A percentile compares a stretch with the other conserved stretches of the same genome.
These are phyloP conservation scores for Xestia ashworthii DNA, from an alignment of 2,888 invertebrate species.

Conservation along the genomic window DNA sequence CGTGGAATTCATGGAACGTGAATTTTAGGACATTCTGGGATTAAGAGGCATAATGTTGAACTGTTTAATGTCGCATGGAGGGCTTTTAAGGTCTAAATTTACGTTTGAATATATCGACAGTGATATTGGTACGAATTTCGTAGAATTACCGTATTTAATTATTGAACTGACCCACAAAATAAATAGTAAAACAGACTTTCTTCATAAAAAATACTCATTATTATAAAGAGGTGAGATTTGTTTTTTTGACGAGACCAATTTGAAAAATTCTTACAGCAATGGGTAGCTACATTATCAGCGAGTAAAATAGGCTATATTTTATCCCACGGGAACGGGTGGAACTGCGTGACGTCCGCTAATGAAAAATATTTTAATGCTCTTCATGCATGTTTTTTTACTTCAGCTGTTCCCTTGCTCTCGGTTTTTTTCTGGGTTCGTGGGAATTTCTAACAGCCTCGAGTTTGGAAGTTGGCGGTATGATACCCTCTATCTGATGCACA, in stretches of 20 bases:
- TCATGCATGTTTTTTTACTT: background rate
- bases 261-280: too few relatives aligned
- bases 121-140: conserved; percentile 9
- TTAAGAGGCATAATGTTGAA: conserved; percentile 59
- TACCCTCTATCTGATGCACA: too few relatives aligned
- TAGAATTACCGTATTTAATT: conserved; percentile 1
- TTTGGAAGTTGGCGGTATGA: too few relatives aligned
- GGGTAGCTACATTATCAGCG: too few relatives aligned
- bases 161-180: background rate
- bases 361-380: background rate
- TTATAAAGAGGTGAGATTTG: too few relatives aligned
- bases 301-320: too few relatives aligned
- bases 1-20: conserved; percentile 62
- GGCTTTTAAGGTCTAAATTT: conserved; percentile 43
- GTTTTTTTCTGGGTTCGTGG: too few relatives aligned
- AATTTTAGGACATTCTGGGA: conserved; percentile 62
- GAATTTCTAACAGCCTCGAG: too few relatives aligned
- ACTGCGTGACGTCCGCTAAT: too few relatives aligned
- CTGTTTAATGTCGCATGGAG: conserved; percentile 61
- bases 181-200: background rate
- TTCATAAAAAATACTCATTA: background rate
- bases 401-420: background rate
- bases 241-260: too few relatives aligned
- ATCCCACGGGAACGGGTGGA: too few relatives aligned
- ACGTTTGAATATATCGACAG: conserved; percentile 40